Conservation (phyloP, 2,113 vertebrate genomes). For the Cynocephalus volans region DNA sequence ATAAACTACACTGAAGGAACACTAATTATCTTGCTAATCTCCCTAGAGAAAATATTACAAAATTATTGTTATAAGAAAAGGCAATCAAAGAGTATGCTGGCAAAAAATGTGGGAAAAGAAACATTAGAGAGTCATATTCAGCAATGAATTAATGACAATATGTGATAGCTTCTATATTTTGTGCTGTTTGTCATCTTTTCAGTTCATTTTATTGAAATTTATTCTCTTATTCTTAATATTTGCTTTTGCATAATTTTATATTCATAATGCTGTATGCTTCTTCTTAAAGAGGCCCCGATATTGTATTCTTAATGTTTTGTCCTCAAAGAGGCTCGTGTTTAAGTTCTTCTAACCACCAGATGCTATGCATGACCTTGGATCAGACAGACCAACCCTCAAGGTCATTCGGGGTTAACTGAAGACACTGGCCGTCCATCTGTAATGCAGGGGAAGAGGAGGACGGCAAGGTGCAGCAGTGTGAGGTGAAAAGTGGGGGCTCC, state of each 20-base stretch:
- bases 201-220: background rate
- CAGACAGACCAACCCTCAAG: background rate
- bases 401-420: background rate
- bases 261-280: background rate
- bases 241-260: background rate
- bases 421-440: background rate
- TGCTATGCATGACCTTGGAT: background rate
- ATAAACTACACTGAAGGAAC: background rate
- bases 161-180: background rate
- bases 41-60: background rate
- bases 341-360: background rate
- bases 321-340: background rate
- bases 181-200: background rate
- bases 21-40: background rate
- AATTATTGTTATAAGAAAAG: background rate
- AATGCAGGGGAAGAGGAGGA: no score
- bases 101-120: background rate
- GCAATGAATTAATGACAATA: background rate
- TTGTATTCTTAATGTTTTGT: background rate
- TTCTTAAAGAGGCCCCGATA: background rate
- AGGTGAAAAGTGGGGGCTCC: background rate
- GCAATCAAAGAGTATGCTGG: background rate
- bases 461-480: fast-evolving
- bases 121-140: background rate
- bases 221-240: background rate